phyloP scores from a whole-genome alignment of 2,888 invertebrate genomes.

The Crossocerus cetratus region DNA sequence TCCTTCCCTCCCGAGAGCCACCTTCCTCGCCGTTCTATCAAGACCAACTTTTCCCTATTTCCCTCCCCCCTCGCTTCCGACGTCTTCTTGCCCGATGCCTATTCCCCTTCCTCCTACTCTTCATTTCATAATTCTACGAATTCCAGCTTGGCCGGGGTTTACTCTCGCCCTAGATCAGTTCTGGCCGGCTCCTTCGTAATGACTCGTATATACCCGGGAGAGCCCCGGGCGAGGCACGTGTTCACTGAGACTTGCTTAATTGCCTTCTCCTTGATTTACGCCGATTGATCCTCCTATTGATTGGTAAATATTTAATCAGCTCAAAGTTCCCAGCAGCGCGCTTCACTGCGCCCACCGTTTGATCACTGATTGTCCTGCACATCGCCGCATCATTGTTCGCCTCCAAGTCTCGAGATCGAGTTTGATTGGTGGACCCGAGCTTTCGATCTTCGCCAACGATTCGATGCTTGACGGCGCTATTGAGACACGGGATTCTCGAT shows the following conservation, averaged over 20 bases:
- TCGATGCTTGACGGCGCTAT: too few species aligned
- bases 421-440: too few species aligned
- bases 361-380: too few species aligned
- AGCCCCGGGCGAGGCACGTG: not conserved
- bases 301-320: conserved; percentile 1
- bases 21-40: conserved; percentile 47
- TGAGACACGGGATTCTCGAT: too few species aligned
- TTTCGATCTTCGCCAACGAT: too few species aligned
- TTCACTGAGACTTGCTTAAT: not conserved
- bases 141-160: not conserved
- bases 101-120: not conserved
- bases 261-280: conserved; percentile 1
- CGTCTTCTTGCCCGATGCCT: not conserved
- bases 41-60: conserved; percentile 60
- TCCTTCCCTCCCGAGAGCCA: conserved; percentile 29
- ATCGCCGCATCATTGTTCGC: too few species aligned
- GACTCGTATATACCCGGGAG: not conserved
- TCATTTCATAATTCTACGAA: conserved; percentile 5
- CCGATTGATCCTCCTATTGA: not conserved
- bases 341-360: too few species aligned
- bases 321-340: not conserved
- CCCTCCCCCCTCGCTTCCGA: conserved; percentile 3
- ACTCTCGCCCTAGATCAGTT: not conserved
- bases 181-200: not conserved
- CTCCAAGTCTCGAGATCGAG: too few species aligned